Base-by-base conservation (phyloP, 2,888 invertebrate species). In the Nudaria mundana region DNA sequence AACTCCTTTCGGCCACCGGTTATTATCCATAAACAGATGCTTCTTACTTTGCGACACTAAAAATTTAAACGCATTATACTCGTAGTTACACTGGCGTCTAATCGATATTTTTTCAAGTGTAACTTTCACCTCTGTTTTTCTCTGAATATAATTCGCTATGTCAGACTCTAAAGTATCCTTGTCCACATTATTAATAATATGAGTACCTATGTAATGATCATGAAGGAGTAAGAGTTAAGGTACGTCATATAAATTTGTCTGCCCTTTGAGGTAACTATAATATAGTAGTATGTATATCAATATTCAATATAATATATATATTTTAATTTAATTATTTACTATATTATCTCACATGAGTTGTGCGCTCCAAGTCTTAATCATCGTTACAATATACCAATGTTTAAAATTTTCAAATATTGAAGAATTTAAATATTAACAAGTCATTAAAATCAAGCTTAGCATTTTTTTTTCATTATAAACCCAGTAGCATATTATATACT, bases 291-390 rank as follows among this genome's bases (percentile, higher is more conserved):
- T 26, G 26, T 55, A 67, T 70, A 69, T 61, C 40, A 63, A 56
- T 69, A 61, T 66, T 55, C 56, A 66, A 71, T 81, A 76, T n/a
- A n/a, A n/a, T 67, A 79, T 79, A 80, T 74, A 53, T 56, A 47
- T 48, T 66, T 66, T 73, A 55, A 49, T 48, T 44, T 55, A 62
- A 54, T 71, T 73, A 80, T 63, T 52, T n/a, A n/a, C n/a, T n/a
- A n/a, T n/a, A n/a, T 71, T 83, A 82, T 82, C 80, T 87, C 87
- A 87, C 87, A 75, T 56, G 75, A 74, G 55, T 87, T 87, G 87
- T 87, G 87, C 87, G 87, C 81, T 81, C 83, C 81, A 71, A 81
- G 72, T 84, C 81, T 70, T 76, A 75, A 42, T 74, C 73, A 52
- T 71, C 60, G 52, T 60, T 73, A 76, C 66, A 66, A 74, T 68